Percentiles rank a stretch among this genome's conserved stretches.
Conservation (phyloP, 2,797 vertebrate species). For the Potorous gilbertii region DNA sequence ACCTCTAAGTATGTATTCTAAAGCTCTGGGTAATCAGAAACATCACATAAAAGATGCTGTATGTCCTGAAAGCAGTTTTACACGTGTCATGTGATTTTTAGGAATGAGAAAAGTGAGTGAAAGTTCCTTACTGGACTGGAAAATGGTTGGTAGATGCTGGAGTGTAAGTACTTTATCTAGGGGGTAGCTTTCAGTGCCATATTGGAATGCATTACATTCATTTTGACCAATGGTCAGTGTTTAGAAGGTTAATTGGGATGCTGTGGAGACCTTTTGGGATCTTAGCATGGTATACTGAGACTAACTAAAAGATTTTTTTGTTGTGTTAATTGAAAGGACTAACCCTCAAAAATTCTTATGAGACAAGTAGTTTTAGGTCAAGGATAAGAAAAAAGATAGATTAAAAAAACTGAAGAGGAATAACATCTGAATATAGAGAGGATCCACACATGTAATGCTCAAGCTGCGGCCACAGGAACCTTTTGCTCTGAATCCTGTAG, state of each 20-base stretch:
- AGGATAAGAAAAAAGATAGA: constrained; percentile 28
- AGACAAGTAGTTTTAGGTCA: constrained; percentile 10
- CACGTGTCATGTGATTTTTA: constrained; percentile 13
- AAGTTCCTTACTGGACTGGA: constrained; percentile 8
- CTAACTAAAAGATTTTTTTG: constrained; percentile 41
- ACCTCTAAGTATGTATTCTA: not conserved
- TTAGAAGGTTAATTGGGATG: constrained; percentile 24
- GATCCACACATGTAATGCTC: not conserved
- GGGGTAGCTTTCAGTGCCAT: not conserved
- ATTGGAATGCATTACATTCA: not conserved
- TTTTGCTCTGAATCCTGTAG: constrained; percentile 34
- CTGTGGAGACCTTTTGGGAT: constrained; percentile 16
- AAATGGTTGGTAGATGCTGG: constrained; percentile 18
- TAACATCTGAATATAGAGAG: constrained; percentile 38
- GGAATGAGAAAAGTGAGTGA: constrained; percentile 40
- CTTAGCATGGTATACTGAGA: not conserved
- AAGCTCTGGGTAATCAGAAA: not conserved
- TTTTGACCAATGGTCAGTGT: not conserved
- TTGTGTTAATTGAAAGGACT: constrained; percentile 2
- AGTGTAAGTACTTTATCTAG: not conserved
- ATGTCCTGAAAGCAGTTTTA: not conserved
- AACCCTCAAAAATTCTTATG: constrained; percentile 19
- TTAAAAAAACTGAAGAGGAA: constrained; percentile 31
- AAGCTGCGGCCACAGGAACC: not conserved
- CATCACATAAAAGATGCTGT: not conserved